These are phyloP conservation scores for Chaetoderma sp. DNA, from an alignment of 2,888 invertebrate species.

Conservation along the genomic window DNA sequence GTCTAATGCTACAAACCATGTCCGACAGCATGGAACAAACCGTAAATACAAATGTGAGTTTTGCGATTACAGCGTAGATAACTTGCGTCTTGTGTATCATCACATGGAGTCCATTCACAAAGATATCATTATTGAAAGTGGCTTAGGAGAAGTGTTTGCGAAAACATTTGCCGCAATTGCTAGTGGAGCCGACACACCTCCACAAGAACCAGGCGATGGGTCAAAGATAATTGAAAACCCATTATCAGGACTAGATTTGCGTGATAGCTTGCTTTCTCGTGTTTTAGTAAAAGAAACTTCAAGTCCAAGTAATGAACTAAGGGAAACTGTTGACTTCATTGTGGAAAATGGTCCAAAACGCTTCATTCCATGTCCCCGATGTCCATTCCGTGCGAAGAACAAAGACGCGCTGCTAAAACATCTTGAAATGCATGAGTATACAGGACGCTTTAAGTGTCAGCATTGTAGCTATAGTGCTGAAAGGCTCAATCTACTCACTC, in stretches of 20 bases:
- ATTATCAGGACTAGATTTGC: not conserved
- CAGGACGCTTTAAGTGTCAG: conserved; percentile 42
- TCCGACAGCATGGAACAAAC: conserved; percentile 48
- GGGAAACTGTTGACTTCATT: not conserved
- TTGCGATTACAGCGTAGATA: conserved; percentile 59
- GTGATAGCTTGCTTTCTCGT: not conserved
- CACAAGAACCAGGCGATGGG: not conserved
- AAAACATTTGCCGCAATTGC: too few relatives aligned
- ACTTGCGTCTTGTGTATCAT: conserved; percentile 45
- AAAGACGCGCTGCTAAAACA: not conserved
- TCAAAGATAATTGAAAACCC: not conserved
- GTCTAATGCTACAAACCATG: conserved; percentile 49
- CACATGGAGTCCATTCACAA: conserved; percentile 42
- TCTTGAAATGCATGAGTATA: conserved; percentile 4
- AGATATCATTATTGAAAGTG: not conserved
- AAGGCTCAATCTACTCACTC: conserved; percentile 39
- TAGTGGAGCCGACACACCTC: too few relatives aligned
- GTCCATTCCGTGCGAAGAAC: conserved; percentile 28
- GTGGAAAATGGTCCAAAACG: not conserved
- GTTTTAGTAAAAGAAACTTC: not conserved
- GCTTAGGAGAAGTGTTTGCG: not conserved
- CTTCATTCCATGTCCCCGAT: conserved; percentile 27
- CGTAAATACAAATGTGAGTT: conserved; percentile 49
- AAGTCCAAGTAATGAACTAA: not conserved
- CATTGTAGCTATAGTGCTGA: conserved; percentile 51